Base-by-base conservation (phyloP, 2,113 vertebrate genomes). In the Pterophyllum scalare region DNA sequence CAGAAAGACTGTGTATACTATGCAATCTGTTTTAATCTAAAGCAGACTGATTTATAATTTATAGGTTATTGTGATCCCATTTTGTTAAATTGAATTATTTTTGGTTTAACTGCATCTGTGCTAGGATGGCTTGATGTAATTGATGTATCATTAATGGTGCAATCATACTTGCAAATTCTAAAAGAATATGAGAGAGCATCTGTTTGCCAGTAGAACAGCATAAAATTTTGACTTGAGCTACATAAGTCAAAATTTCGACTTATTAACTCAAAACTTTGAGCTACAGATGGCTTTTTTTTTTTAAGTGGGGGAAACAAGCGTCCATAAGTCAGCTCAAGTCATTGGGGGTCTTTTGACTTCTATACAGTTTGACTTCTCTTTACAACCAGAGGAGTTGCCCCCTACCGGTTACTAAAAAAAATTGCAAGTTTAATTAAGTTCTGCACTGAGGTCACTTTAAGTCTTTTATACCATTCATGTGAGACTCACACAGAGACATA, bases 1-100 rank as follows among this genome's bases (percentile, higher is more conserved):
- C 56, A 72, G 67, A n/a, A 26, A 80, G 22, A 59, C 77, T 40
- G 74, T 59, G 28, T 65, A 75, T 52, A 74, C 89, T 93, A 82
- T 59, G 58, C 38, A 87, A 77, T 77, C 22, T 72, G 2, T 35
- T 74, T 60, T 24, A 49, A 79, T 74, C 72, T 67, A 57, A 75
- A 65, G 12, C 7, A 31, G 46, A 33, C 46, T 81, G 22, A 2
- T 2, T 14, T 28, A 76, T 78, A 59, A 33, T 77, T 77, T 14
- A 20, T 14, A 59, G 14, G 13, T 6, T 17, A 61, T 65, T 77
- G 8, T 62, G 4, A 49, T 49, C 15, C 46, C 15, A 6, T 15
- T 49, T 46, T 49, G 46, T 17, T 17, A 65, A 75, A 60, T 70
- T 10, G 4, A 11, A 40, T 17, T 49, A 13, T 17, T 49, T 13